Base-by-base conservation (phyloP, 2,888 invertebrate genomes). In the Cepaea hortensis region DNA sequence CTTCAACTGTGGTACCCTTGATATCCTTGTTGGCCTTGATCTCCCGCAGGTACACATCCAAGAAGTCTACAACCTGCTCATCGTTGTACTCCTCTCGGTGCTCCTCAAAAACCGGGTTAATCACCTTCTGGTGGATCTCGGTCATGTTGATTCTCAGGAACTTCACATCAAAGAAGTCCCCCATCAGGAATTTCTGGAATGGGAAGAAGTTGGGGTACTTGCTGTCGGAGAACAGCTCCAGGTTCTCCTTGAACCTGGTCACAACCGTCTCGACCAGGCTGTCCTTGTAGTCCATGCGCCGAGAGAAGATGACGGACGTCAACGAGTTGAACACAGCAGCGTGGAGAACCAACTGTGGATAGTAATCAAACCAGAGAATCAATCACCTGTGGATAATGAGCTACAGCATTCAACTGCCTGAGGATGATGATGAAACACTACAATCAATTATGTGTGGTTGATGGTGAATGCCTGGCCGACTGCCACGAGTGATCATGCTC, bases 181-280 rank as follows among this genome's bases (percentile, higher is more conserved):
- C 89, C 75, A 89, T 89, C 0, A 89, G 85, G 55, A 89, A 89
- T 80, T 89, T 89, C 77, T 89, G 87, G 61, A 87, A 89, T 48
- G 89, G 89, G 48, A 89, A 89, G 65, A 88, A 89, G 80, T 89
- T 89, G 23, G 89, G 89, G 80, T 86, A 87, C 61, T 88, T 87
- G 48, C 75, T 82, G 79, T 89, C 89, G n/a, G 87, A 88, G 81
- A 87, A 89, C 23, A 89, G 84, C 35, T 81, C 87, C 61, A 89
- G 80, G 86, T 89, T 89, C 68, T 89, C 89, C 35, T 86, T 85
- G 35, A 84, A 88, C 46, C 85, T 86, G 9, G 76, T 79, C 13
- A 87, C 68, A 9, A 85, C 87, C 81, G 87, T 88, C n/a, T 82
- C 75, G 6, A 89, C 0, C 11, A 83, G 84, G 46, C 75, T 81